Evolutionary conservation across 2,113 vertebrate genomes (phyloP), one percentile per base, ranked within the genome.

Genomic region (Pygoscelis adeliae): DNA sequence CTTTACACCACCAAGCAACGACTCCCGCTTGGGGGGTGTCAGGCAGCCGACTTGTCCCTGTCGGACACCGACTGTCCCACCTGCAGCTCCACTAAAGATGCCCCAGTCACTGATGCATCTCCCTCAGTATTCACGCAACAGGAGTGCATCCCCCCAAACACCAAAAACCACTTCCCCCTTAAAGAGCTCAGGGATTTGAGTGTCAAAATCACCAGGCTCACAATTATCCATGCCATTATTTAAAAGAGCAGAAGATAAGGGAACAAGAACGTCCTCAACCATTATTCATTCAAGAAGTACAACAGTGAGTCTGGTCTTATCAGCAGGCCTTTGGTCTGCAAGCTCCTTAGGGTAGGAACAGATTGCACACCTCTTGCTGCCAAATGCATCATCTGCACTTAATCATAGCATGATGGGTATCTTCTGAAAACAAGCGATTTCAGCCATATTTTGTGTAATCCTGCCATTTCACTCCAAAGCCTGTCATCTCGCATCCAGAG

Each of bases 41-140:
- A 46, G 80, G 84, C 21, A 29, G 81, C 26, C 7, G 23, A 11
- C 7, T 5, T 3, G 42, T 1, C 15, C 67, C 67, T 4, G 13
- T 12, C 3, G 1, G 55, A 70, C 55, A 36, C 4, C 1, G 2
- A 10, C 49, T 3, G 11, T 22, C 44, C 53, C 55, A 56, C 52
- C 73, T 13, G 42, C 10, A 47, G 73, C 66, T 40, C 63, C 63
- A 34, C 53, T 5, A 0, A 26, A 25, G 50, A 5, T 1, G 22
- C 15, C 49, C 66, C 29, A 55, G 42, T 18, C 58, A 36, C 47
- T 1, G n/a, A 18, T 4, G 2, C 21, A 10, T 8, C 63, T 87
- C 58, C 61, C 30, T 29, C 26, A 1, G 17, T 1, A 18, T 36
- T 6, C 29, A 13, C 0, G 0, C 0, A 3, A 46, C 20, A 55